A percentile compares a stretch with the other conserved stretches of the same genome.
Evolutionary conservation across 37 sponge, comb jelly and placozoan species (phyloP).

Genomic region (Dysidea cf. avara): DNA sequence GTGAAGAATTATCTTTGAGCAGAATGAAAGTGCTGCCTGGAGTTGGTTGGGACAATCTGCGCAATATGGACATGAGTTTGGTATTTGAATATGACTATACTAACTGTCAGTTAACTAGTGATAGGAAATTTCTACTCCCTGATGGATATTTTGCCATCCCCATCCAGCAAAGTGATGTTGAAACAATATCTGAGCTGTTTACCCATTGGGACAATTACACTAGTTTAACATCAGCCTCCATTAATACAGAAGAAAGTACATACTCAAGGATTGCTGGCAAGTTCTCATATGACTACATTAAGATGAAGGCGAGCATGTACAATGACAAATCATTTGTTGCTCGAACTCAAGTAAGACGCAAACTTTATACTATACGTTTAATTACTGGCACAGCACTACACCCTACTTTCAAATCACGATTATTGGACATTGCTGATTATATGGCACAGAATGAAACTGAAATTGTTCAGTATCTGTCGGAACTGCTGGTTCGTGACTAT

Average conservation of each 20-base stretch:
- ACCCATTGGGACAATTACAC: conserved; percentile 36
- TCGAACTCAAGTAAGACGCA: conserved; percentile 19
- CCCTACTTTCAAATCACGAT: conserved; percentile 35
- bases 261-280: conserved; percentile 37
- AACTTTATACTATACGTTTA: conserved; percentile 22
- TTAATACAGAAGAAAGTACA: conserved; percentile 17
- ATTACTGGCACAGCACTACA: conserved; percentile 27
- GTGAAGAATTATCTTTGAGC: too few relatives aligned
- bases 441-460: conserved; percentile 18
- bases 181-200: conserved; percentile 25
- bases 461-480: conserved; percentile 23
- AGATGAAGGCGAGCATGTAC: conserved; percentile 11
- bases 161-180: conserved; percentile 34
- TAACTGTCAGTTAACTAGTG: conserved; percentile 24
- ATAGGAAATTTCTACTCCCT: conserved; percentile 42
- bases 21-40: too few relatives aligned
- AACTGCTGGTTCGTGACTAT: conserved; percentile 51
- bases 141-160: conserved; percentile 39
- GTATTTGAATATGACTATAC: too few relatives aligned
- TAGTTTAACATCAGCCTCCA: conserved; percentile 22
- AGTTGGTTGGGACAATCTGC: too few relatives aligned
- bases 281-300: conserved; percentile 27
- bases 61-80: too few relatives aligned
- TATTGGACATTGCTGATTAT: conserved; percentile 30
- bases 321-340: conserved; percentile 16